phyloP scores from a whole-genome alignment of 2,888 invertebrate species.

The Sturmia bella region DNA sequence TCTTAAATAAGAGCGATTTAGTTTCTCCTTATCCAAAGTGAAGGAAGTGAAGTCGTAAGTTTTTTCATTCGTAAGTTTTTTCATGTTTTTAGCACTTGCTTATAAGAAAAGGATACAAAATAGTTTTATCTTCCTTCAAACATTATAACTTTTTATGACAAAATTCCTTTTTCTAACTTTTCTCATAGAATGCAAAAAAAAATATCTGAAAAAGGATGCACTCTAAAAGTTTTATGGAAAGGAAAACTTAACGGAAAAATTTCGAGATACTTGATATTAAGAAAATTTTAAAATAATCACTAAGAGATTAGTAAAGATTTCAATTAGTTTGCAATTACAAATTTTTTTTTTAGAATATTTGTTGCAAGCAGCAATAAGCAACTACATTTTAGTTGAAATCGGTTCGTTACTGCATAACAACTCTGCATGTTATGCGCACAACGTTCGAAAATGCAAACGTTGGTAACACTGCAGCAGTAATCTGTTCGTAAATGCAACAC shows the following conservation, averaged over 20 bases:
- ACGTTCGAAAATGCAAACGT: too few relatives aligned
- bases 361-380: too few relatives aligned
- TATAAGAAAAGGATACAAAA: conserved; percentile 11
- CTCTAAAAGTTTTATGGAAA: background rate
- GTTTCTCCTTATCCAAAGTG: conserved; percentile 22
- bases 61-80: background rate
- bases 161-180: background rate
- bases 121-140: conserved; percentile 15
- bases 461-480: too few relatives aligned
- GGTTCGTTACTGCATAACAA: too few relatives aligned
- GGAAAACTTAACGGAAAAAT: background rate
- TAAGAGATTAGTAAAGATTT: too few relatives aligned
- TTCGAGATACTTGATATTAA: too few relatives aligned
- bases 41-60: background rate
- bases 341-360: too few relatives aligned
- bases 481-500: too few relatives aligned
- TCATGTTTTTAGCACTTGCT: background rate
- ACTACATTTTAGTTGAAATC: too few relatives aligned
- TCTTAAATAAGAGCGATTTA: conserved; percentile 17
- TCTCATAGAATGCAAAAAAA: background rate
- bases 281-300: too few relatives aligned
- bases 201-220: background rate
- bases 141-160: background rate
- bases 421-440: too few relatives aligned
- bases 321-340: too few relatives aligned